These are phyloP conservation scores for Camarhynchus parvulus DNA, from an alignment of 2,113 vertebrate genomes.

Conservation along the genomic window DNA sequence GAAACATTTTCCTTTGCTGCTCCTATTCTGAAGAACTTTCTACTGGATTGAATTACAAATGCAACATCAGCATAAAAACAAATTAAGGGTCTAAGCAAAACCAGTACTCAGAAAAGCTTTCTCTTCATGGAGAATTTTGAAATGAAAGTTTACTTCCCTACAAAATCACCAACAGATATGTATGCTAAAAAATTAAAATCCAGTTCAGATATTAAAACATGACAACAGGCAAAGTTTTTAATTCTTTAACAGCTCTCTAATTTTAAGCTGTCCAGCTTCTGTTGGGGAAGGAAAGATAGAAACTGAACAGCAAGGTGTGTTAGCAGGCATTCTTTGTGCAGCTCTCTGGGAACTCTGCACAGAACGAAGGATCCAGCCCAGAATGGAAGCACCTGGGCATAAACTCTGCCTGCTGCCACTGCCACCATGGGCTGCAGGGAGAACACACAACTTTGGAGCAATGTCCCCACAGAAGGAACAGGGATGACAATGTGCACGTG, in stretches of 20 bases:
- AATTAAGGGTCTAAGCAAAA: not conserved
- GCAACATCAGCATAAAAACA: not conserved
- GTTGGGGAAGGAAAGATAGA: not conserved
- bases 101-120: not conserved
- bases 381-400: not conserved
- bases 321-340: not conserved
- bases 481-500: rapidly evolving
- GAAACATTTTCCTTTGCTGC: not conserved
- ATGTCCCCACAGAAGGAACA: not conserved
- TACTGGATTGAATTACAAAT: not conserved
- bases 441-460: not conserved
- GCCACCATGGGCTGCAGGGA: not conserved
- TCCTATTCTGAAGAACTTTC: not conserved
- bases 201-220: not conserved
- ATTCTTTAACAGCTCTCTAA: not conserved
- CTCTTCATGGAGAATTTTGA: not conserved
- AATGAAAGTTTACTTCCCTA: not conserved
- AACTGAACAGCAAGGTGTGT: not conserved
- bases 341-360: not conserved
- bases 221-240: not conserved
- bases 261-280: not conserved
- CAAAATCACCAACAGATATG: not conserved
- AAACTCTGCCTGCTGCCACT: not conserved
- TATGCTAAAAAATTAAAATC: not conserved
- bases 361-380: not conserved